phyloP scores from a whole-genome alignment of 1,140 invertebrate species.

The Drosophila kanapiae region DNA sequence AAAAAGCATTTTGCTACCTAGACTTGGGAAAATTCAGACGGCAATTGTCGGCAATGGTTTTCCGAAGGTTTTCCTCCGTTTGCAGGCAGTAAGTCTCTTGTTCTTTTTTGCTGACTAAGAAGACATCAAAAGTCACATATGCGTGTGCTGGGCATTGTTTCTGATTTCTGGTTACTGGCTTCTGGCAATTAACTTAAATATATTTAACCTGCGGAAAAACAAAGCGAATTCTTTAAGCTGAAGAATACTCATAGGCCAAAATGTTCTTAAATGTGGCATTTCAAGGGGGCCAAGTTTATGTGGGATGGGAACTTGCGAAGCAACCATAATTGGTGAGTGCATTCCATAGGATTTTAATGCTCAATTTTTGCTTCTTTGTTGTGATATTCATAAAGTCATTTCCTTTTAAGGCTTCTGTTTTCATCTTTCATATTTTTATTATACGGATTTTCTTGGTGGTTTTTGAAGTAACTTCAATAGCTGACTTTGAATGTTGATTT shows the following conservation, averaged over 20 bases:
- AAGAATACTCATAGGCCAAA: slow-evolving; percentile 25
- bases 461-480: not conserved
- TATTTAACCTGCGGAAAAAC: slow-evolving; percentile 33
- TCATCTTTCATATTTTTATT: not conserved
- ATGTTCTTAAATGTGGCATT: slow-evolving; percentile 25
- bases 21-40: slow-evolving; percentile 70
- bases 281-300: slow-evolving; percentile 26
- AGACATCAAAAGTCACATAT: slow-evolving; percentile 51
- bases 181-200: slow-evolving; percentile 62
- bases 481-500: not conserved
- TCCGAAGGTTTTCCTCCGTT: slow-evolving; percentile 77
- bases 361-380: not conserved
- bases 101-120: slow-evolving; percentile 39
- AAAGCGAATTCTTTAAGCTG: slow-evolving; percentile 17
- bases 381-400: not conserved
- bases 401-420: not conserved
- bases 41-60: slow-evolving; percentile 71
- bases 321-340: not conserved
- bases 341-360: slow-evolving; percentile 1
- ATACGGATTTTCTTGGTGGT: not conserved
- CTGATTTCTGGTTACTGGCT: slow-evolving; percentile 4
- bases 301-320: slow-evolving; percentile 16
- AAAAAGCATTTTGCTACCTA: slow-evolving; percentile 71
- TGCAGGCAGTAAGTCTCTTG: slow-evolving; percentile 15
- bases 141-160: slow-evolving; percentile 61